Percentiles rank a stretch among this genome's conserved stretches.
Evolutionary conservation across 2,113 vertebrate genomes (phyloP).

Genomic region (Thinocorus orbignyianus): DNA sequence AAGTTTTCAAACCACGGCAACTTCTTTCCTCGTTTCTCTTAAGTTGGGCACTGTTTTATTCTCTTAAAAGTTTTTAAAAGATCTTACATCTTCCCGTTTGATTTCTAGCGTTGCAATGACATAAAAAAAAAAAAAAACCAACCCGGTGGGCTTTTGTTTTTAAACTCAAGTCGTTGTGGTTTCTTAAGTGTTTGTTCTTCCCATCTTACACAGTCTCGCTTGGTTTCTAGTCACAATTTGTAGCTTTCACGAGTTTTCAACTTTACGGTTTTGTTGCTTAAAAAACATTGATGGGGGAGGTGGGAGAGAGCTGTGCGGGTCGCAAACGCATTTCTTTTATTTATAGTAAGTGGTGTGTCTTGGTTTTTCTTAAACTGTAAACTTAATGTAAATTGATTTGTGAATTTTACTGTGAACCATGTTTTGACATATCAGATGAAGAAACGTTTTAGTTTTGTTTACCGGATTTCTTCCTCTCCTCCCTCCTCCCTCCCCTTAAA

Average conservation of each 20-base stretch:
- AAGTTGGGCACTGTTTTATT: slow-evolving; percentile 33
- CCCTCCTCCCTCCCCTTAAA: neutral
- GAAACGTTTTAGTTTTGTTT: slow-evolving; percentile 70
- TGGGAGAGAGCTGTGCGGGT: slow-evolving; percentile 80
- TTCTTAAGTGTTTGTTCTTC: slow-evolving; percentile 23
- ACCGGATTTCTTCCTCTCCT: slow-evolving; percentile 40
- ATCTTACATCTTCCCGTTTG: slow-evolving; percentile 54
- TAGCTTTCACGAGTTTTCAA: slow-evolving; percentile 55
- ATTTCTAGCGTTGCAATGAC: slow-evolving; percentile 61
- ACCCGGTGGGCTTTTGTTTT: neutral
- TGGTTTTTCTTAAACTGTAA: slow-evolving; percentile 78
- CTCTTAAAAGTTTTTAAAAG: neutral
- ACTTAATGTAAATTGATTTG: slow-evolving; percentile 80
- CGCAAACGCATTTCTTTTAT: slow-evolving; percentile 87
- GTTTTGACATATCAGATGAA: slow-evolving; percentile 82
- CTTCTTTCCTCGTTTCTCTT: slow-evolving; percentile 5
- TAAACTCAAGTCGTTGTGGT: neutral
- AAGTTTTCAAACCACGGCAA: neutral
- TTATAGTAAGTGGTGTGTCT: slow-evolving; percentile 85
- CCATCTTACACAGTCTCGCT: slow-evolving; percentile 64
- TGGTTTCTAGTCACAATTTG: slow-evolving; percentile 77
- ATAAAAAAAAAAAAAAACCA: neutral
- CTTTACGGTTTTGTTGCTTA: slow-evolving; percentile 32
- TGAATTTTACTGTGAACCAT: slow-evolving; percentile 82
- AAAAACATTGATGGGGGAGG: slow-evolving; percentile 17